Base-by-base conservation (phyloP, 2,888 invertebrate genomes). In the Neelides folsomi region DNA sequence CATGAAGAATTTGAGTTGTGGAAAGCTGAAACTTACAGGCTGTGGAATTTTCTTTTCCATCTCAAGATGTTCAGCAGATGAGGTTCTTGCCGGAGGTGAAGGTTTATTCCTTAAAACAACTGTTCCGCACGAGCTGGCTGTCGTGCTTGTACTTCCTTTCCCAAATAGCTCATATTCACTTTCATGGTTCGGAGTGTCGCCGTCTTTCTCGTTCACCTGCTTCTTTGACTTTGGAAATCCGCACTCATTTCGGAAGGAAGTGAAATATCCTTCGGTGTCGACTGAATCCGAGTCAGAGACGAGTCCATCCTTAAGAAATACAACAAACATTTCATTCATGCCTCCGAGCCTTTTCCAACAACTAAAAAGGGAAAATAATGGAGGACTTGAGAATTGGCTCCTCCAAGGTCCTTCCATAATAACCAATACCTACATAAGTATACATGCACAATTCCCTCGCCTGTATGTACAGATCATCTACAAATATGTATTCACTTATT, bases 241-340 rank as follows among this genome's bases (percentile, higher is more conserved):
- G 51, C 90, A 90, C 71, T 95, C 94, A 77, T 89, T 83, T 71
- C 95, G 93, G 75, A 95, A 95, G 16, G 93, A 93, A 1, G 95
- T 95, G 70, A 92, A 95, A 71, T 94, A 95, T 7, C 95, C 95
- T 72, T 95, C 95, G 1, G 92, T 92, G 68, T 95, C 95, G 8
- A 64, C 64, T 2, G 62, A 62, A 45, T 64, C 64, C 6, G 64
- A 64, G 50, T 64, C 64, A 10, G 64, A 64, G 5, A 64, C 61
- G n/a, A 64, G 46, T 13, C 64, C 64, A 54, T 64, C 64, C 63
- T 63, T 27, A 13, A 46, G 40, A 52, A 40, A 39, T 46, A 41
- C 44, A 27, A 19, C 16, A 13, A 2, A 18, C 3, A 27, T 27
- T 27, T 27, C 27, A 27, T 27, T 27, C 27, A 27, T 27, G 27